Conservation (phyloP, 2,113 vertebrate genomes). For the Cephalopholis sonnerati region DNA sequence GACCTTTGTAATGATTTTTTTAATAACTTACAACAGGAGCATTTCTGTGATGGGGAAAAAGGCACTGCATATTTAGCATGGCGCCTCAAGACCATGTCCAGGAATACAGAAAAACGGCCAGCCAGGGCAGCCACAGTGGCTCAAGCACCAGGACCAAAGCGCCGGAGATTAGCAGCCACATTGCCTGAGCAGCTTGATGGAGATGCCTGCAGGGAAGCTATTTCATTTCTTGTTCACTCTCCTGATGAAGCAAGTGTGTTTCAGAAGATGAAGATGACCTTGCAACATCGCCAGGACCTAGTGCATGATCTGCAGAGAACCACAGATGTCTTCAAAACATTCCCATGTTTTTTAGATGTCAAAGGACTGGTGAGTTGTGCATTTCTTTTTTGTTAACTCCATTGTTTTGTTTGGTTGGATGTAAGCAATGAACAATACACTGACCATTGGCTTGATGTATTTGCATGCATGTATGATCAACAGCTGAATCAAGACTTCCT, state of each 20-base stretch:
- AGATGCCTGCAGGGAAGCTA: conserved; percentile 53
- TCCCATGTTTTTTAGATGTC: conserved; percentile 62
- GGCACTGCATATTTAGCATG: conserved; percentile 20
- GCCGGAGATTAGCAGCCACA: conserved; percentile 16
- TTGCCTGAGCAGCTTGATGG: conserved; percentile 51
- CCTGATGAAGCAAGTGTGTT: conserved; percentile 55
- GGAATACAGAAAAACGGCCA: conserved; percentile 1
- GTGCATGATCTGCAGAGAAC: conserved; percentile 53
- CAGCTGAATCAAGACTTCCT: no score
- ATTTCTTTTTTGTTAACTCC: not conserved
- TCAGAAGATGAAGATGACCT: conserved; percentile 60
- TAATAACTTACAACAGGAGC: conserved; percentile 4
- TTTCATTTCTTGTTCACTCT: conserved; percentile 58
- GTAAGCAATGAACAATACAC: not conserved
- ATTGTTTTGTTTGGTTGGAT: not conserved
- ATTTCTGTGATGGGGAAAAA: conserved; percentile 22
- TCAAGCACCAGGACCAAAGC: conserved; percentile 42
- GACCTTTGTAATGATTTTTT: conserved; percentile 1
- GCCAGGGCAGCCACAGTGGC: not conserved
- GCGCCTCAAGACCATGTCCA: conserved; percentile 22
- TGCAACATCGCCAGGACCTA: conserved; percentile 45
- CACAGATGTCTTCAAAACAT: conserved; percentile 56
- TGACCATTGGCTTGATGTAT: not conserved
- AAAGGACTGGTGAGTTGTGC: conserved; percentile 26
- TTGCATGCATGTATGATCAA: not conserved